Evolutionary conservation across 2,888 invertebrate species (phyloP).

Genomic region (Panopea generosa): DNA sequence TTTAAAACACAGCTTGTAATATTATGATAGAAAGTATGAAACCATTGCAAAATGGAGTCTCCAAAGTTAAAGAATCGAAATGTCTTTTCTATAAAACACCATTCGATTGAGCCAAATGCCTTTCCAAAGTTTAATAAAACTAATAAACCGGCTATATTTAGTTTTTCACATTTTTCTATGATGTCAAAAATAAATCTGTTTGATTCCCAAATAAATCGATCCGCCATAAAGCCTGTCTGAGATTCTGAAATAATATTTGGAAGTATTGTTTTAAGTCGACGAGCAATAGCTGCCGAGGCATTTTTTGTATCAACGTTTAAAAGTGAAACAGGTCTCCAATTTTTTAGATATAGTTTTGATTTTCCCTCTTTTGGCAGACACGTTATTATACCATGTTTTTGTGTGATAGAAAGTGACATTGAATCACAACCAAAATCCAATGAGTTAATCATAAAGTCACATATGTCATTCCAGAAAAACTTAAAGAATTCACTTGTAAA

Average conservation of each 20-base stretch:
- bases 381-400: too few relatives aligned
- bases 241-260: too few relatives aligned
- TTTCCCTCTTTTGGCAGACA: too few relatives aligned
- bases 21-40: slow-evolving; percentile 32
- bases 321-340: too few relatives aligned
- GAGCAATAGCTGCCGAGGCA: slow-evolving; percentile 32
- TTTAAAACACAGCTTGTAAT: slow-evolving; percentile 14
- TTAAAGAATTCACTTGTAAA: too few relatives aligned
- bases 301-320: slow-evolving; percentile 42
- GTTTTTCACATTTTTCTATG: slow-evolving; percentile 25
- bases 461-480: too few relatives aligned
- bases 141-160: slow-evolving; percentile 27
- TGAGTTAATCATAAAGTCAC: too few relatives aligned
- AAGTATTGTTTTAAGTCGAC: slow-evolving; percentile 27
- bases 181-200: slow-evolving; percentile 38
- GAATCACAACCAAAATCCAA: too few relatives aligned
- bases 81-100: slow-evolving; percentile 26
- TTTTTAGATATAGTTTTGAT: too few relatives aligned
- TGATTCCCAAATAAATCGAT: slow-evolving; percentile 35
- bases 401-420: too few relatives aligned
- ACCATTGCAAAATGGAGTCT: slow-evolving; percentile 15
- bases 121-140: slow-evolving; percentile 44
- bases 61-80: slow-evolving; percentile 40
- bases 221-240: slow-evolving; percentile 30
- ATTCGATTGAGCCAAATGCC: slow-evolving; percentile 41